Evolutionary conservation across 1,140 invertebrate species (phyloP), one percentile per base, ranked within the genome.

Genomic region (Drosophila lowei): DNA sequence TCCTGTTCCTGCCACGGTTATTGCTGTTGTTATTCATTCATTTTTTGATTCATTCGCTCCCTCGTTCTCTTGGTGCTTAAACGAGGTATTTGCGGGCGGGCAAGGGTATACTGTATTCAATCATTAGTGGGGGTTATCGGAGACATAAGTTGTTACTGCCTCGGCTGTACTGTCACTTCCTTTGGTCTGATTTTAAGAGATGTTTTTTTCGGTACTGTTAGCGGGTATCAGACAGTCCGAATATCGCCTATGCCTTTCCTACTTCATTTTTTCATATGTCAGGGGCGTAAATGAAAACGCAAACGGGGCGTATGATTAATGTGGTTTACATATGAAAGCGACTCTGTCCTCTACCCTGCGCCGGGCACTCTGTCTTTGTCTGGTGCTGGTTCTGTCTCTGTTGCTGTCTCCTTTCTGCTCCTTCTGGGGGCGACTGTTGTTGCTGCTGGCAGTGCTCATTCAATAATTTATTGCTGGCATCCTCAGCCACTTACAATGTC

Each of bases 221-320:
- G 23, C 23, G 23, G 34, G 34, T 38, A 38, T 38, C 34, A 38
- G 34, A 1, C 1, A 38, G 34, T 38, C 11, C 4, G 34, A 13
- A 13, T 38, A 13, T 38, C 34, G 34, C 1, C 34, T 38, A 2
- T 13, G 5, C 11, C 41, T 44, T 56, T 25, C 23, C 54, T 56
- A 23, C 42, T 56, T 42, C 67, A 63, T 80, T 85, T 57, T 66
- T 85, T 73, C 81, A 86, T 81, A 77, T 86, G 81, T 86, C 81
- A 86, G 81, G 81, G 81, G 81, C 83, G 81, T 81, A 88, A 86
- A 88, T 86, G 81, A 86, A 86, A 86, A 78, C 74, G 83, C 83
- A 88, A 86, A 86, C 83, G 78, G 83, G 83, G 83, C 83, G 83
- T 86, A 86, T 86, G 83, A 86, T 86, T 86, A 86, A 86, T 86